phyloP scores from a whole-genome alignment of 2,888 invertebrate species.

The Tenthredo scrophulariae region DNA sequence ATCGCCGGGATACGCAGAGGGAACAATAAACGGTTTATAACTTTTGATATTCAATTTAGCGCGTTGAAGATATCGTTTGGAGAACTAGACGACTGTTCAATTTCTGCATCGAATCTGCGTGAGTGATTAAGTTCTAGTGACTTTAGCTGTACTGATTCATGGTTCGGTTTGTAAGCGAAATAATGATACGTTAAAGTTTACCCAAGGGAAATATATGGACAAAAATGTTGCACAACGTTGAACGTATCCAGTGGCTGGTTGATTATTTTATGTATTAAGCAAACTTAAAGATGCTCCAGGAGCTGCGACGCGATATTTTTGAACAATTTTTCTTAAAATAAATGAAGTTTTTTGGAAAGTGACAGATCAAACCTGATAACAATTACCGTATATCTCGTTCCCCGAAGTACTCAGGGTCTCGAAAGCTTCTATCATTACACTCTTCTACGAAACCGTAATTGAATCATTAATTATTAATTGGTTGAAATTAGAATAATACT shows the following conservation, averaged over 20 bases:
- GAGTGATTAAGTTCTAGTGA: not conserved
- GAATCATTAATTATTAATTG: not conserved
- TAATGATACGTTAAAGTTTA: not conserved
- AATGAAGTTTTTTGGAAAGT: not conserved
- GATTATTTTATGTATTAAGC: not conserved
- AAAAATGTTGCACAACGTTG: not conserved
- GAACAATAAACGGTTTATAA: not conserved
- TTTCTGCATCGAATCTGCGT: not conserved
- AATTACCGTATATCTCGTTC: not conserved
- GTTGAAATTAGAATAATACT: not conserved
- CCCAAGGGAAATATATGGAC: not conserved
- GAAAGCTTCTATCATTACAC: not conserved
- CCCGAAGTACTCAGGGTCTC: not conserved
- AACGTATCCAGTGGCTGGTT: slow-evolving; percentile 46
- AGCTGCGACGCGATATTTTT: slow-evolving; percentile 4
- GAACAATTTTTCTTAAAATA: slow-evolving; percentile 27
- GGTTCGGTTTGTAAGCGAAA: not conserved
- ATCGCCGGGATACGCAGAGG: not conserved
- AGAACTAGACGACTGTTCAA: not conserved
- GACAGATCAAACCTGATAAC: not conserved
- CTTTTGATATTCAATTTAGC: not conserved
- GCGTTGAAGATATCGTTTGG: not conserved
- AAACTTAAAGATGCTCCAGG: slow-evolving; percentile 34
- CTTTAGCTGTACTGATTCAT: slow-evolving; percentile 8
- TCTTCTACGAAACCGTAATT: not conserved